Percentiles rank a stretch among this genome's conserved stretches.
phyloP scores from a whole-genome alignment of 2,797 vertebrate species.

The Fringilla coelebs region DNA sequence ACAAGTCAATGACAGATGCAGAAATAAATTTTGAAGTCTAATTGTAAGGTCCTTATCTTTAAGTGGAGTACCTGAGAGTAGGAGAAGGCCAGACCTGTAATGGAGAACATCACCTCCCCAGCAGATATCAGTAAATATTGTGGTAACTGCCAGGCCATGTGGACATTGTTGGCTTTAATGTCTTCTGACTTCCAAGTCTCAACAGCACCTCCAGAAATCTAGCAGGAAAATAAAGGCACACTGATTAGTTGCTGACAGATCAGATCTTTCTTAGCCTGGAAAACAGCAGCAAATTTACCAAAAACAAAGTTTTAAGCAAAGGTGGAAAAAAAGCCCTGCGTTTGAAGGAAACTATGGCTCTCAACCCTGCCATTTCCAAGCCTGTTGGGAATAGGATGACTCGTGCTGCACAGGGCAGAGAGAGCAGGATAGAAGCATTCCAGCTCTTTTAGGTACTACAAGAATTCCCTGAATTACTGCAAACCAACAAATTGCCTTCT shows the following conservation, averaged over 20 bases:
- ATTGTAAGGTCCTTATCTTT: not conserved
- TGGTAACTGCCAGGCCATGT: constrained; percentile 92
- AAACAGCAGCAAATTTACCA: not conserved
- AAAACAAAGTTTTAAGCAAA: not conserved
- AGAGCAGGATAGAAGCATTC: not conserved
- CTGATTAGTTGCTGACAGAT: not conserved
- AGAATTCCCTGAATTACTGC: not conserved
- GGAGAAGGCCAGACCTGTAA: constrained; percentile 96
- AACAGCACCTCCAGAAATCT: constrained; percentile 62
- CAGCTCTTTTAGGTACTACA: not conserved
- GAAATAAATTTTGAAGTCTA: not conserved
- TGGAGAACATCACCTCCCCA: constrained; percentile 96
- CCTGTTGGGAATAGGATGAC: not conserved
- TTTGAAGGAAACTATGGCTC: not conserved
- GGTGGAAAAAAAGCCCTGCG: not conserved
- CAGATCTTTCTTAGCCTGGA: not conserved
- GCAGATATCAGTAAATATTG: constrained; percentile 89
- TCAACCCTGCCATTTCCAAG: not conserved
- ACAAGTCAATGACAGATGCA: not conserved
- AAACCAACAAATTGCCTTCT: not conserved
- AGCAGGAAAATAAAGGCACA: not conserved
- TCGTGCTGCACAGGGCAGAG: not conserved
- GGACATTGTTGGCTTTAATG: constrained; percentile 82
- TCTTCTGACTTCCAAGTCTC: constrained; percentile 78
- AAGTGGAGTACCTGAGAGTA: constrained; percentile 45